Percentiles rank a stretch among this genome's conserved stretches.
These are phyloP conservation scores for Agrochola lota DNA, from an alignment of 2,888 invertebrate species.

Conservation along the genomic window DNA sequence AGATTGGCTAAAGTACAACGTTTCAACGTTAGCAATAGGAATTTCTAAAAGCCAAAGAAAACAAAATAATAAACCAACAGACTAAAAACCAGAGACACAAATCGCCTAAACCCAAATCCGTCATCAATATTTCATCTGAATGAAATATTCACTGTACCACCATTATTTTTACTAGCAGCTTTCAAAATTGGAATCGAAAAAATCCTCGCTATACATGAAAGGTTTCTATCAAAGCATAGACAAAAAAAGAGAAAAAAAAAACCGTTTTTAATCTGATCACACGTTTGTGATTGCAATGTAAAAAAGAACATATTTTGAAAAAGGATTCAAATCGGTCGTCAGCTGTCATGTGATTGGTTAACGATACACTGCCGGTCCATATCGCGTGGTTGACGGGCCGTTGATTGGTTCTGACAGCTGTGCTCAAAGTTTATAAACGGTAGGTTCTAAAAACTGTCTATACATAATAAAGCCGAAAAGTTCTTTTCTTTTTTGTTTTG, in stretches of 20 bases:
- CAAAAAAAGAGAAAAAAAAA: slow-evolving; percentile 22
- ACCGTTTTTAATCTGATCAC: slow-evolving; percentile 63
- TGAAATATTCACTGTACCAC: slow-evolving; percentile 42
- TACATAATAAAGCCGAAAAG: neutral
- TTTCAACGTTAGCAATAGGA: too few species aligned
- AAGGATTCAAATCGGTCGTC: slow-evolving; percentile 52
- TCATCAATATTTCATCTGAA: slow-evolving; percentile 42
- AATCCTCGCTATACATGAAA: slow-evolving; percentile 48
- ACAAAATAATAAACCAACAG: neutral
- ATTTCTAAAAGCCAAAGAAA: neutral
- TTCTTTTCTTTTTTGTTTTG: neutral
- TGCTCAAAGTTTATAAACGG: slow-evolving; percentile 37
- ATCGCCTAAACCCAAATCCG: slow-evolving; percentile 13
- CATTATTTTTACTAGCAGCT: slow-evolving; percentile 41
- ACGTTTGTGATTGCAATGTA: slow-evolving; percentile 47
- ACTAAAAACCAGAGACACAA: neutral
- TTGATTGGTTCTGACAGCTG: slow-evolving; percentile 54
- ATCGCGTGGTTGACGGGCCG: slow-evolving; percentile 53
- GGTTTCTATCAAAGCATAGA: slow-evolving; percentile 41
- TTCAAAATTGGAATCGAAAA: slow-evolving; percentile 43
- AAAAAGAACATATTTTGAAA: slow-evolving; percentile 31
- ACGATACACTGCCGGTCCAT: slow-evolving; percentile 58
- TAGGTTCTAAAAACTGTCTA: neutral
- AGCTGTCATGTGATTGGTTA: slow-evolving; percentile 64
- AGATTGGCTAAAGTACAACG: too few species aligned